Base-by-base conservation (phyloP, 2,888 invertebrate species). In the Heliconius hortense region DNA sequence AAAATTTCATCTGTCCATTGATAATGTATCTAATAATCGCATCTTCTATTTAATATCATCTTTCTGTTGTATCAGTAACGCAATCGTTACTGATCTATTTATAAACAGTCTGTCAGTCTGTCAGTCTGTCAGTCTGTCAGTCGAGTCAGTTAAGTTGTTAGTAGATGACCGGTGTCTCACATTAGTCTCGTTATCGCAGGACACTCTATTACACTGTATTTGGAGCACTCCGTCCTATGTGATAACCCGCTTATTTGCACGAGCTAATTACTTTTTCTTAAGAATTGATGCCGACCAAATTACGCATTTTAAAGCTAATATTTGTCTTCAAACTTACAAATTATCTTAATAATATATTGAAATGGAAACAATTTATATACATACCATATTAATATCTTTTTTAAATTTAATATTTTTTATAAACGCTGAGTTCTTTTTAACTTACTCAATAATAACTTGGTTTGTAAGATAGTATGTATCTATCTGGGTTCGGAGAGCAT, bases 201-300 rank as follows among this genome's bases (percentile, higher is more conserved):
- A 28, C 26, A 28, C n/a, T 59, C n/a, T 59, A 15, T 5, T 13
- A 21, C 18, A 63, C 3, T 35, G 35, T 39, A 5, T 64, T n/a
- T n/a, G 13, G 35, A 24, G 24, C 66, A 66, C 15, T 66, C 66
- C 39, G 35, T 66, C 66, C 15, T 18, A 13, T 35, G 64, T 64
- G 64, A 43, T 66, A 39, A 39, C 60, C 60, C 5, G 7, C 60
- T 26, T 66, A 24, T 43, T 43, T 66, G 39, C 66, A 66, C 66
- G 66, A 66, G 24, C 66, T 66, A 39, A 39, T 66, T 43, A 39
- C 39, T 24, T 39, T 39, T 39, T 66, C 39, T 24, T 24, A 43
- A 39, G 24, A 24, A 24, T 15, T 66, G 39, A 64, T 64, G 35
- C 64, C 64, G 64, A 64, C 35, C 64, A 31, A n/a, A n/a, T 35